Evolutionary conservation across 2,113 vertebrate species (phyloP).

Genomic region (Strigops habroptila): DNA sequence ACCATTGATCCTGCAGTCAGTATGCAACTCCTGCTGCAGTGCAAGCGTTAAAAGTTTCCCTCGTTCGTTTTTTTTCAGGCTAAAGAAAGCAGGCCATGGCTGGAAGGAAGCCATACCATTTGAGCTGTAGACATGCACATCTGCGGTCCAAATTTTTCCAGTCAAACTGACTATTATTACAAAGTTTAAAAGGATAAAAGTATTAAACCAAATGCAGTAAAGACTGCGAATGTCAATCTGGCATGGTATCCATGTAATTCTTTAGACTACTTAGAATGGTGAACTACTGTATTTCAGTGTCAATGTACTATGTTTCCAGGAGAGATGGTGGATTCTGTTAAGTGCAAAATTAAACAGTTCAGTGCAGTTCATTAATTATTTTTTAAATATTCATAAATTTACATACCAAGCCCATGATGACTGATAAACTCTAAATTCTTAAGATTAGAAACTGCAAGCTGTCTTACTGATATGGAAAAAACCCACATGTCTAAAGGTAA

Average conservation of each 20-base stretch:
- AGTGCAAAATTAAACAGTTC: not conserved
- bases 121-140: not conserved
- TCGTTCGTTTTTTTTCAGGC: not conserved
- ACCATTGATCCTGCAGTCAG: not conserved
- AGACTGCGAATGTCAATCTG: not conserved
- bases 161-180: not conserved
- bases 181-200: not conserved
- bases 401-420: not conserved
- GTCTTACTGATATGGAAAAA: not conserved
- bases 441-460: not conserved
- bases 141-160: not conserved
- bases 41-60: not conserved
- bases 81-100: not conserved
- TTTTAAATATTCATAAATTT: not conserved
- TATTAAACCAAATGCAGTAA: not conserved
- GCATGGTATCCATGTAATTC: fast-evolving
- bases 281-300: not conserved
- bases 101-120: not conserved
- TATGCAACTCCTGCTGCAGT: not conserved
- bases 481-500: not conserved
- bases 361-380: not conserved
- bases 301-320: not conserved
- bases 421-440: not conserved
- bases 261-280: not conserved
- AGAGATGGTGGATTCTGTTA: not conserved